Percentiles rank a stretch among this genome's conserved stretches.
Conservation (phyloP, 2,797 vertebrate genomes). For the Capromys pilorides region DNA sequence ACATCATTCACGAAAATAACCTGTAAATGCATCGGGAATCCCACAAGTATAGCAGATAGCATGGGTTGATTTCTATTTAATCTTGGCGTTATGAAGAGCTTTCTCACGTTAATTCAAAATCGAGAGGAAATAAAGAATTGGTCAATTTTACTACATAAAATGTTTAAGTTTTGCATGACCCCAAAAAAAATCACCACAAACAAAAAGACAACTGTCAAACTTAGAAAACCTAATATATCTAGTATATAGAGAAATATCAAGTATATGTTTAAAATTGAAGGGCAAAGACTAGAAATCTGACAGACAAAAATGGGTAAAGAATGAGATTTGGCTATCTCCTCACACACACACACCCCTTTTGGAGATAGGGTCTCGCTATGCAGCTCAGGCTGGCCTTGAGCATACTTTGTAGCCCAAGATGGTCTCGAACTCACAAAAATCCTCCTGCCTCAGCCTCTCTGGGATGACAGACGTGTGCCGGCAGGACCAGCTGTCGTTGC, state of each 20-base stretch:
- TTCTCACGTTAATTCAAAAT: not conserved
- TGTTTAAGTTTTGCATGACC: not conserved
- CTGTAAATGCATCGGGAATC: too few species aligned
- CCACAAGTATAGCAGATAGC: too few species aligned
- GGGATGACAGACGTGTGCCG: too few species aligned
- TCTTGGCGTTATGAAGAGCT: not conserved
- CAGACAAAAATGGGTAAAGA: not conserved
- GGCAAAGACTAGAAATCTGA: not conserved
- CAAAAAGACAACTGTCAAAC: not conserved
- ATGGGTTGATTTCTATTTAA: not conserved
- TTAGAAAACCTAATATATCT: not conserved
- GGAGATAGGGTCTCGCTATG: not conserved
- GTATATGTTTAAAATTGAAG: not conserved
- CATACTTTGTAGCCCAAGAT: not conserved
- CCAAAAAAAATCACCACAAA: not conserved
- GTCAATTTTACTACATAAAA: not conserved
- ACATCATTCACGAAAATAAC: too few species aligned
- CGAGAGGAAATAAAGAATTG: not conserved
- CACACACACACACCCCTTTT: too few species aligned
- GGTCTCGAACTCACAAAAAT: not conserved
- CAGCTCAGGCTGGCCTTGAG: not conserved
- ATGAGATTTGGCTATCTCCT: too few species aligned
- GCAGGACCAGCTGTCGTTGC: not conserved
- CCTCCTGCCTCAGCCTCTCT: too few species aligned
- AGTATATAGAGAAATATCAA: not conserved